phyloP scores from a whole-genome alignment of 1,140 invertebrate genomes.

The Sweltsa coloradensis region DNA sequence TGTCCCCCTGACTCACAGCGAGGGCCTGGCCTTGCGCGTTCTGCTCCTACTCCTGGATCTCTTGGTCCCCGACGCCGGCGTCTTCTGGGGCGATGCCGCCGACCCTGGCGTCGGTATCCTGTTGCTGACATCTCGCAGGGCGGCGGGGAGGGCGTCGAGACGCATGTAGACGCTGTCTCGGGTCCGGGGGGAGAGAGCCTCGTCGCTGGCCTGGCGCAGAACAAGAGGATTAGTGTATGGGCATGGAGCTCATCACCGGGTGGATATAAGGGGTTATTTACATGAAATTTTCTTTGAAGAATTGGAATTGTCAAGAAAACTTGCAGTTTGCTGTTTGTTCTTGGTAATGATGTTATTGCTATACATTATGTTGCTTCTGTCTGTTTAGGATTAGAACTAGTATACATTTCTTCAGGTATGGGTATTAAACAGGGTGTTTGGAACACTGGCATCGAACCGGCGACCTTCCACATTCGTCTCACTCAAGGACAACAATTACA shows the following conservation, averaged over 20 bases:
- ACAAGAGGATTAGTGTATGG: neutral
- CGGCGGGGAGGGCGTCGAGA: conserved; percentile 20
- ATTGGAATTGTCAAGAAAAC: conserved; percentile 4
- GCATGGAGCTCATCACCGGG: neutral
- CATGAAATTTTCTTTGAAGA: neutral
- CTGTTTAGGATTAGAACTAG: too few species aligned
- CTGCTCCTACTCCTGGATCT: neutral
- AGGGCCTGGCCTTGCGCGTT: neutral
- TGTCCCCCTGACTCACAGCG: too few species aligned
- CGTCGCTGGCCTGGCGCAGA: conserved; percentile 1
- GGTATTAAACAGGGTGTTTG: too few species aligned
- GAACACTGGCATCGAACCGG: too few species aligned
- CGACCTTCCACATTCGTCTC: too few species aligned
- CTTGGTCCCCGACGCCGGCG: neutral
- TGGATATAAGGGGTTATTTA: neutral
- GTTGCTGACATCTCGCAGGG: conserved; percentile 23
- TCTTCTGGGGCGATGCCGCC: neutral
- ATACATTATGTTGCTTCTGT: too few species aligned
- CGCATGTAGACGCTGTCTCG: conserved; percentile 22
- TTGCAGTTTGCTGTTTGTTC: neutral
- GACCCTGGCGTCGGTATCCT: conserved; percentile 3
- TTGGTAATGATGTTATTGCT: too few species aligned
- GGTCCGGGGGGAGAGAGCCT: conserved; percentile 6
- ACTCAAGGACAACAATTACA: too few species aligned
- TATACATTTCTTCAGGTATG: too few species aligned